Evolutionary conservation across 1,140 invertebrate genomes (phyloP), one percentile per base, ranked within the genome.

Genomic region (Drosophila quadrilineata): DNA sequence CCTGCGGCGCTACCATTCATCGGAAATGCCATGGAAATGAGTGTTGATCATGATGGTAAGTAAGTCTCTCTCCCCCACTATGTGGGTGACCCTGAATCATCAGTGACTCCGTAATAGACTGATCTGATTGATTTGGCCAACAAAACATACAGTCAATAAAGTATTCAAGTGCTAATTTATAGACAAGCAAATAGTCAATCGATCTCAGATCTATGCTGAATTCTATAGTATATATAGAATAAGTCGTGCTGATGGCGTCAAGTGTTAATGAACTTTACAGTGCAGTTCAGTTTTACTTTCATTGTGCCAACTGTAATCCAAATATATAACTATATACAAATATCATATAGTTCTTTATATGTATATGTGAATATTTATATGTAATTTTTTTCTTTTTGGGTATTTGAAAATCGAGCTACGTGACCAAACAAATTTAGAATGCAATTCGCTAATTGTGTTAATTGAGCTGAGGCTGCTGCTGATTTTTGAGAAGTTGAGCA

Each of bases 1-100:
- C 93, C 93, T 1, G 89, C 90, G 4, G 88, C 91, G 2, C 65
- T 93, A 6, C 93, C 93, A 0, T 71, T 93, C 3, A 64, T 94
- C 33, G 93, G 93, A 12, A 93, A 93, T 72, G 89, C 91, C 22
- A 88, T 92, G 33, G 90, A 92, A 64, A 79, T 91, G 57, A 90
- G 91, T 72, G 90, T 91, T 48, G 90, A 91, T 65, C 91, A 91
- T 58, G 90, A 91, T 65, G 91, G 89, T 90, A 67, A 88, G 75
- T 84, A 52, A 5, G 19, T 26, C 5, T 59, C 65, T 72, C 59
- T 58, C 59, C 10, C 8, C 22, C 46, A 12, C 8, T 54, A 46
- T 41, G 45, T 43, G 9, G 0, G 9, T 58, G 77, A 82, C 76
- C 76, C 73, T 84, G 76, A 72, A 57, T 60, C 43, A 35, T n/a